A percentile compares a stretch with the other conserved stretches of the same genome.
Evolutionary conservation across 2,797 vertebrate species (phyloP).

Genomic region (Tamandua tetradactyla): DNA sequence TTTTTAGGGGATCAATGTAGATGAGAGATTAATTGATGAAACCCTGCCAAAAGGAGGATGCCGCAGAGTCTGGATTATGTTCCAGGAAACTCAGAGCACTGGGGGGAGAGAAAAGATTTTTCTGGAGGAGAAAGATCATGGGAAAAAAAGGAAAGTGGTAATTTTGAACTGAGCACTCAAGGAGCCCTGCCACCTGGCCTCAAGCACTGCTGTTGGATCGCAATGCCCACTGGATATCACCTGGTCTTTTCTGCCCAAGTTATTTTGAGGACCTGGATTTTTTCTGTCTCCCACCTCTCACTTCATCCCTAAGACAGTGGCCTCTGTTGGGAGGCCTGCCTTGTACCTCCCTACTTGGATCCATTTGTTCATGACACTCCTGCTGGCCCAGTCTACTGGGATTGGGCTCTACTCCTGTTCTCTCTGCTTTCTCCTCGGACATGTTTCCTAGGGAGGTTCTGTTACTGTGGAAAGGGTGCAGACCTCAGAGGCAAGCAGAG

Average conservation of each 20-base stretch:
- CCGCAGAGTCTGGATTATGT: conserved; percentile 29
- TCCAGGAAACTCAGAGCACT: conserved; percentile 45
- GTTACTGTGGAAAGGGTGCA: background rate
- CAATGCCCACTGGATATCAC: background rate
- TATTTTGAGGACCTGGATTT: background rate
- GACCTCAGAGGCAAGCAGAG: background rate
- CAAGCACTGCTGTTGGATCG: background rate
- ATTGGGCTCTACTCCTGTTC: background rate
- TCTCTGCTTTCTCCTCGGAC: background rate
- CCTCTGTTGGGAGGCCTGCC: background rate
- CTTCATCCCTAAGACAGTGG: background rate
- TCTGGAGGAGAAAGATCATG: background rate
- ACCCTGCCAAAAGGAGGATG: conserved; percentile 24
- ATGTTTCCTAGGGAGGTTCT: background rate
- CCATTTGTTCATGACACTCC: background rate
- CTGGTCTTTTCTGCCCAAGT: background rate
- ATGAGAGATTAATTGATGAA: conserved; percentile 67
- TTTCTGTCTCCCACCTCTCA: background rate
- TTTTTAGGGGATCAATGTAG: conserved; percentile 66
- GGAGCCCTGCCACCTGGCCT: background rate
- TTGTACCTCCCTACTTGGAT: background rate
- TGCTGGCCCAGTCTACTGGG: background rate
- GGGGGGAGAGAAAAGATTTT: background rate
- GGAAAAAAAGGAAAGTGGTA: background rate
- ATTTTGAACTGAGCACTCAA: background rate